Evolutionary conservation across 2,888 invertebrate species (phyloP).

Genomic region (Sesia bembeciformis): DNA sequence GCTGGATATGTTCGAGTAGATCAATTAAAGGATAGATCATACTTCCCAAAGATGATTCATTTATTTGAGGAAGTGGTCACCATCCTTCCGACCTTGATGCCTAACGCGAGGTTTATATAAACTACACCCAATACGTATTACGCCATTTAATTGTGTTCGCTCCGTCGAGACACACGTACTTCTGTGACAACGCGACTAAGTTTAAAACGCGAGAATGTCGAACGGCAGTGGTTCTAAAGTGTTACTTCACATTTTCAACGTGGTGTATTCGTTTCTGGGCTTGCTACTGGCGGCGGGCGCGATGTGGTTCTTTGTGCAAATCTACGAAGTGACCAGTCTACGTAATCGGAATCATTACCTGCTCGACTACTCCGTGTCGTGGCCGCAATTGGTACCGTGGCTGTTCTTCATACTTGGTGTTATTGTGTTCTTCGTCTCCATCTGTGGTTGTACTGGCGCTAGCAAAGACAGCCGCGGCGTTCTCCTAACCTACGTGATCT

Average conservation of each 20-base stretch:
- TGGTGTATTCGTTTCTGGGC: slow-evolving; percentile 35
- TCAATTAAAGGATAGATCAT: not conserved
- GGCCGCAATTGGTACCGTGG: slow-evolving; percentile 65
- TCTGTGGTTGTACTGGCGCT: slow-evolving; percentile 48
- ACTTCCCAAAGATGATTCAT: slow-evolving; percentile 1
- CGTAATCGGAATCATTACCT: slow-evolving; percentile 54
- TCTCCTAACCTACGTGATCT: slow-evolving; percentile 32
- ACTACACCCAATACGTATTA: slow-evolving; percentile 11
- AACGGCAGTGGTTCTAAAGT: slow-evolving; percentile 16
- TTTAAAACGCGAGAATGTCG: slow-evolving; percentile 15
- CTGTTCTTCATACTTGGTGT: slow-evolving; percentile 47
- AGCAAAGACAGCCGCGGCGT: slow-evolving; percentile 36
- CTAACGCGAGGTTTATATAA: slow-evolving; percentile 25
- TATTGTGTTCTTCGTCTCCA: slow-evolving; percentile 38
- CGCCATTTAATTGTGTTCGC: slow-evolving; percentile 41
- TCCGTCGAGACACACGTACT: slow-evolving; percentile 12
- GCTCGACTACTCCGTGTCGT: slow-evolving; percentile 57
- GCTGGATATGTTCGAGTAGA: not conserved
- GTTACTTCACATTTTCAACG: slow-evolving; percentile 35
- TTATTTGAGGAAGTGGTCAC: slow-evolving; percentile 1
- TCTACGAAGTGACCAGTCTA: slow-evolving; percentile 38
- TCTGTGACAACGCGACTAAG: not conserved
- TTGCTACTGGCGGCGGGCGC: slow-evolving; percentile 36
- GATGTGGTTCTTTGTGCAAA: slow-evolving; percentile 53
- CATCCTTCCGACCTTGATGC: slow-evolving; percentile 14